Base-by-base conservation (phyloP, 2,888 invertebrate genomes). In the Tetragonisca angustula region DNA sequence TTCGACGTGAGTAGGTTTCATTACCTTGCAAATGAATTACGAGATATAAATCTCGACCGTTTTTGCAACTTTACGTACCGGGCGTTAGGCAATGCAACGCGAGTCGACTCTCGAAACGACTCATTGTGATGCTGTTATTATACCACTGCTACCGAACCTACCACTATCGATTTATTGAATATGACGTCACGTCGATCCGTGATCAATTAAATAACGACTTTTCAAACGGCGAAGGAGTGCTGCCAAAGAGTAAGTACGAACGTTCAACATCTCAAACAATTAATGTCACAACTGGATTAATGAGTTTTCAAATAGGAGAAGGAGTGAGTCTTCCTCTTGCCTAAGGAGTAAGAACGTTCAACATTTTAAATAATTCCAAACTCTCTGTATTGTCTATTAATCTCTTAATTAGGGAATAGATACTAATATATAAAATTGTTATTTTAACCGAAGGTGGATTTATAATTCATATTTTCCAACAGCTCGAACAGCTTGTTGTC, bases 201-300 rank as follows among this genome's bases (percentile, higher is more conserved):
- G n/a, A 13, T n/a, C n/a, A n/a, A 56, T n/a, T 13, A 56, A 87
- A 79, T 52, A 72, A 73, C 87, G 9, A 65, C 21, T 87, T 87
- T 87, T 81, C 52, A 81, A 65, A 67, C 65, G 59, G 84, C 73
- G 72, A 80, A 83, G 79, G 65, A 74, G n/a, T 56, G 62, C 76
- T 52, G 56, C 32, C 3, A 32, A 32, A 59, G 52, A 54, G 77
- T 74, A 62, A 86, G 69, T 71, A 9, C 64, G 67, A 72, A 71
- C 27, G 27, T 72, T 52, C 4, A 32, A 32, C 4, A 4, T 32
- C 32, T 32, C 32, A 4, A 32, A 32, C 32, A 4, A 32, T 32
- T 32, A 32, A 32, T 32, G 32, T 4, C 32, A 32, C 32, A 32
- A 32, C 32, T 0, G 4, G 32, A 32, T 32, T 27, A 32, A 32